Base-by-base conservation (phyloP, 2,888 invertebrate species). In the Gordius sp. region DNA sequence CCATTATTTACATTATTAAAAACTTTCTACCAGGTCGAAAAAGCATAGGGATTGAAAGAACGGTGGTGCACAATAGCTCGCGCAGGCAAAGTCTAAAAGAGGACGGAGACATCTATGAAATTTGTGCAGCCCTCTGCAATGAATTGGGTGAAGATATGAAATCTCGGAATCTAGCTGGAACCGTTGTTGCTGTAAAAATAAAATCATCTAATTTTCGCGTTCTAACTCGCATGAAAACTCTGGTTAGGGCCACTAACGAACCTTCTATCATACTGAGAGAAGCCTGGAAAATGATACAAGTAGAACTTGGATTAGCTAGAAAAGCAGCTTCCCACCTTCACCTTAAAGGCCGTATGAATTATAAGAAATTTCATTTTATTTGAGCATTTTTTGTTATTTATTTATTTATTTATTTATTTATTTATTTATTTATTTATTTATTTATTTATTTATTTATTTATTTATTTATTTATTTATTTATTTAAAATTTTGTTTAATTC, bases 21-120 rank as follows among this genome's bases (percentile, higher is more conserved):
- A n/a, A n/a, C n/a, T n/a, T n/a, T n/a, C n/a, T n/a, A n/a, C n/a
- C n/a, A n/a, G n/a, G 16, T 20, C 47, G 47, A 4, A 47, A 47
- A 20, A 47, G 47, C 20, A 47, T 47, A 47, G 47, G 47, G 4
- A 4, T 8, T 4, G 47, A 47, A 8, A 58, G 62, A 55, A 60
- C 60, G 16, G 56, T 53, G n/a, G 54, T 61, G 23, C 28, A 58
- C 18, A n/a, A n/a, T n/a, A n/a, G n/a, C n/a, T 4, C 47, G n/a
- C 47, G 47, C 47, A 18, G 47, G 4, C n/a, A 47, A 4, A 23
- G n/a, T 23, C 47, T 13, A 4, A 13, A 20, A 4, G 47, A 47
- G 4, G 8, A 8, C 4, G 47, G n/a, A 4, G n/a, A 18, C 8
- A 47, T 47, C 47, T 47, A 47, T 20, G 47, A 8, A 8, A 47